Evolutionary conservation across 2,113 vertebrate genomes (phyloP), one percentile per base, ranked within the genome.

Genomic region (Ammodytes marinus): DNA sequence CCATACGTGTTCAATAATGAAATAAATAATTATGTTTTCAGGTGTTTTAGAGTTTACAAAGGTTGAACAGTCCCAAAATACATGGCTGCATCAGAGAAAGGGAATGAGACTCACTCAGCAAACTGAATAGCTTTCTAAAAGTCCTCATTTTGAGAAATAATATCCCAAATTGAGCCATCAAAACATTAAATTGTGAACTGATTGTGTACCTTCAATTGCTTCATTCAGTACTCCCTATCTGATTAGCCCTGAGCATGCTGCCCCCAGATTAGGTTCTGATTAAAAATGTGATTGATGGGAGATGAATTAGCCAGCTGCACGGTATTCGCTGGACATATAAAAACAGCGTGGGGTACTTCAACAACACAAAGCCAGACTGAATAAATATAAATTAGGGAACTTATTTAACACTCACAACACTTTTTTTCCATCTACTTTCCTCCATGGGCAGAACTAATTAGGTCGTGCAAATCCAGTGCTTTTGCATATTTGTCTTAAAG

Each of bases 261-360:
- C 69, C 39, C 27, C 10, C 69, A 60, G n/a, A 39, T 52, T 35
- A 13, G 19, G 9, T 39, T 52, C 54, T 73, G 77, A 66, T 45
- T 60, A 42, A 50, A 65, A 53, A 46, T 8, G 46, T 60, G 46
- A 54, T 68, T 57, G 14, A 58, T 19, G 17, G 52, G 9, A 58
- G 12, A 67, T 40, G 60, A 63, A 54, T 46, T 17, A 17, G 60
- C 19, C 70, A 74, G 70, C 70, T 74, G 78, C 46, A 46, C 39
- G 4, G 45, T 43, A 35, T 43, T 13, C 1, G 12, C 14, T 43
- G 9, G 2, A 45, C 53, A 42, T 42, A 27, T 58, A 59, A 11
- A 57, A 52, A 52, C 69, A 66, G 39, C 61, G 39, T 8, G 50
- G 13, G 58, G 43, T 63, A 8, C 17, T 69, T 60, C 39, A 63